Conservation (phyloP, 2,113 vertebrate species). For the Myotis lucifugus region DNA sequence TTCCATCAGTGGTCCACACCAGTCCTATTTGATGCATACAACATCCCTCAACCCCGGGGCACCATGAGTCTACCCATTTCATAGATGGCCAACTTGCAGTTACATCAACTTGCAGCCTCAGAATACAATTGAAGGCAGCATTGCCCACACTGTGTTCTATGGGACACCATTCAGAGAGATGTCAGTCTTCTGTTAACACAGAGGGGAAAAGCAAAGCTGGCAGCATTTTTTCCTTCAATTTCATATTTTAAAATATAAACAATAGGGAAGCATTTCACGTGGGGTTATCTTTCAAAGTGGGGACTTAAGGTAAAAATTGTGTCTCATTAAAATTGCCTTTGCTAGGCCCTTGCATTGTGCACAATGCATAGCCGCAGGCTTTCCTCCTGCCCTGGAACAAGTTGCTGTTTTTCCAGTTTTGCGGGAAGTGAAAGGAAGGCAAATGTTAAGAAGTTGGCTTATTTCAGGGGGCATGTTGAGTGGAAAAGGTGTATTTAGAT, state of each 20-base stretch:
- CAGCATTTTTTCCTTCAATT: background rate
- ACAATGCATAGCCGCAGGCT: background rate
- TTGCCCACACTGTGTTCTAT: background rate
- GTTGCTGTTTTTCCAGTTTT: slow-evolving; percentile 11
- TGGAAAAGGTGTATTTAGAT: background rate
- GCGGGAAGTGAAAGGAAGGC: background rate
- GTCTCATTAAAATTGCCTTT: background rate
- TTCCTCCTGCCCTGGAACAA: background rate
- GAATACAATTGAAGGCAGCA: background rate
- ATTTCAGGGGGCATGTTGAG: background rate
- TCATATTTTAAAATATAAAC: slow-evolving; percentile 29
- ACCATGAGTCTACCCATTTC: background rate
- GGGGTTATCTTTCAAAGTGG: background rate
- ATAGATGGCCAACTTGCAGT: background rate
- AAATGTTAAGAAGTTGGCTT: background rate
- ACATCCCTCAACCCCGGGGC: background rate
- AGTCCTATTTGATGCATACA: background rate
- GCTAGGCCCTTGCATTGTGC: background rate
- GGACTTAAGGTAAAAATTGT: background rate
- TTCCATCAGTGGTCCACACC: background rate
- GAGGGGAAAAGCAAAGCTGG: background rate
- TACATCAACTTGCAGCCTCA: background rate
- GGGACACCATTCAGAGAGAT: background rate
- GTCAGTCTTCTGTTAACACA: background rate
- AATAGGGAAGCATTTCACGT: background rate